These are phyloP conservation scores for Zelleria hepariella DNA, from an alignment of 2,888 invertebrate genomes.

Conservation along the genomic window DNA sequence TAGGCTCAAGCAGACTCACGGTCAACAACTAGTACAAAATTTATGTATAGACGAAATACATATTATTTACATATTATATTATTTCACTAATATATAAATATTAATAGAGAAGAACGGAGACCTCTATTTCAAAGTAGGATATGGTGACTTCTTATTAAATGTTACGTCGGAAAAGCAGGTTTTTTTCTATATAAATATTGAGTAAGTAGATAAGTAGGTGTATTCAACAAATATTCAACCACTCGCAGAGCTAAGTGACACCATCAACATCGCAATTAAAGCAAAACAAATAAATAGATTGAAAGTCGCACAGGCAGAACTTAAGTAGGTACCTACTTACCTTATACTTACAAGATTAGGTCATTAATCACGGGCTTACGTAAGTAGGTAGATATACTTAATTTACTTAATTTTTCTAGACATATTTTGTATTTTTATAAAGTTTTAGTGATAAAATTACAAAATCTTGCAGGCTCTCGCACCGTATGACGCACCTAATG, in stretches of 20 bases:
- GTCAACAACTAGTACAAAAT: background rate
- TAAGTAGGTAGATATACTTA: no score
- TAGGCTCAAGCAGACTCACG: background rate
- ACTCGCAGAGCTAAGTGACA: background rate
- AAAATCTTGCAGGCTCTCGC: no score
- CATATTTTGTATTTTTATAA: no score
- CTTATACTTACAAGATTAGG: background rate
- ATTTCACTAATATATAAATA: background rate
- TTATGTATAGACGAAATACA: background rate
- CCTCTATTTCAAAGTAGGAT: background rate
- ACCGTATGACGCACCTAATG: no score
- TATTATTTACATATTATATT: background rate
- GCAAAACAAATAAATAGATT: background rate
- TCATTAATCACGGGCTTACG: background rate
- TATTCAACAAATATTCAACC: no score
- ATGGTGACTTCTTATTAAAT: background rate
- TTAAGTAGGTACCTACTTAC: background rate
- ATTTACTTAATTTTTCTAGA: no score
- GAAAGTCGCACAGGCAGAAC: background rate
- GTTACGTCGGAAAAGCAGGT: background rate
- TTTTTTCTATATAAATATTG: background rate
- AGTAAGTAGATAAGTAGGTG: no score
- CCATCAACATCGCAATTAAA: background rate
- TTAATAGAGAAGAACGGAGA: background rate
- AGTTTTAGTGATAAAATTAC: no score